phyloP scores from a whole-genome alignment of 2,113 vertebrate species.

The Pollimyrus isidori region DNA sequence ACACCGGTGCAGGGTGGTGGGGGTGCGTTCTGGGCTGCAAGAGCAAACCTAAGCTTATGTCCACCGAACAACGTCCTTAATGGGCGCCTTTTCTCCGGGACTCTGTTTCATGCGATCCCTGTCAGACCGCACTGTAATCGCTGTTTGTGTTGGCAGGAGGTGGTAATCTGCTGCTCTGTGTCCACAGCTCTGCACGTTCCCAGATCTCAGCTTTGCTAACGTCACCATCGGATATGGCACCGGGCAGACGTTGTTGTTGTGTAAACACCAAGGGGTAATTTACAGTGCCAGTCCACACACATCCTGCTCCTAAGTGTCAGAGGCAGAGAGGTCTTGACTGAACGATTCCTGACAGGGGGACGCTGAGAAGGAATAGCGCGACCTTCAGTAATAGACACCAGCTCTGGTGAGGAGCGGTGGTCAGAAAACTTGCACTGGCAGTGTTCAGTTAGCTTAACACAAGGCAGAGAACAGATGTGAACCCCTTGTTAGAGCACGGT shows the following conservation, averaged over 20 bases:
- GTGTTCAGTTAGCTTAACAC: conserved; percentile 47
- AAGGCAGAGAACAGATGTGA: conserved; percentile 58
- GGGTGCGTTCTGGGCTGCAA: conserved; percentile 11
- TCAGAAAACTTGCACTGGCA: conserved; percentile 46
- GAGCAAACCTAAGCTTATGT: conserved; percentile 45
- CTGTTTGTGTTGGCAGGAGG: conserved; percentile 80
- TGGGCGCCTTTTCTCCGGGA: conserved; percentile 69
- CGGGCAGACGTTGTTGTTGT: conserved; percentile 69
- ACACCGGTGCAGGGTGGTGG: conserved; percentile 39
- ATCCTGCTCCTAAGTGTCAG: conserved; percentile 56
- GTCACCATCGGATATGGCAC: conserved; percentile 74
- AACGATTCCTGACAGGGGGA: conserved; percentile 47
- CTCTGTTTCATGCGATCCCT: conserved; percentile 72
- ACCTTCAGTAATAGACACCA: conserved; percentile 42
- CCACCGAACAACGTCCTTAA: conserved; percentile 70
- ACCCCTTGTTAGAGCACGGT: conserved; percentile 42
- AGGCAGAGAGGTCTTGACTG: conserved; percentile 47
- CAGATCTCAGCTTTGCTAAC: conserved; percentile 67
- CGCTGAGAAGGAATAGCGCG: conserved; percentile 38
- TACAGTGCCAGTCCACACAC: conserved; percentile 56
- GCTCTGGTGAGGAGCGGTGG: conserved; percentile 44
- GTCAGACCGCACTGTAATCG: conserved; percentile 74
- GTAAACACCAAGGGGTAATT: conserved; percentile 75
- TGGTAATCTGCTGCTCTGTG: conserved; percentile 67
- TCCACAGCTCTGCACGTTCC: conserved; percentile 68